phyloP scores from a whole-genome alignment of 2,797 vertebrate species.

The Phalanger gymnotis region DNA sequence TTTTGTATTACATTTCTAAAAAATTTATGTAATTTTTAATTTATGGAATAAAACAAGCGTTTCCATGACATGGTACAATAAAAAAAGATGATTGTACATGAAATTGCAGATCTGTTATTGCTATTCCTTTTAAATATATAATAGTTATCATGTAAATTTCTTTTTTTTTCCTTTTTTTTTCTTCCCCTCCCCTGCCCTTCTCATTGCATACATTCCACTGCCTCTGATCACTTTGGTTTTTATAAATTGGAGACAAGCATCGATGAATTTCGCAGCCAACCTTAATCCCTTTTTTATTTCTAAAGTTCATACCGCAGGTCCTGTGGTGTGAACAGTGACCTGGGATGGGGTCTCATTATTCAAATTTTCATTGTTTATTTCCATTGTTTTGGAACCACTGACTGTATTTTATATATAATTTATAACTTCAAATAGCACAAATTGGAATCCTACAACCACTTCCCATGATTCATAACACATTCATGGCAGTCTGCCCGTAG shows the following conservation, averaged over 20 bases:
- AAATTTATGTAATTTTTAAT: not conserved
- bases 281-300: not conserved
- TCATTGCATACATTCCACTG: not conserved
- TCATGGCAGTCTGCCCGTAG: not conserved
- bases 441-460: not conserved
- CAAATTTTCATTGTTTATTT: not conserved
- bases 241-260: not conserved
- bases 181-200: not conserved
- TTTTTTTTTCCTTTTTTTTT: not conserved
- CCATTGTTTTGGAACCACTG: not conserved
- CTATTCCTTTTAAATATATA: not conserved
- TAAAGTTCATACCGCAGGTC: not conserved
- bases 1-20: not conserved
- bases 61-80: not conserved
- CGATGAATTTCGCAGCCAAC: not conserved
- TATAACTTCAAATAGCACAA: not conserved
- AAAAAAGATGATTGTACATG: not conserved
- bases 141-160: not conserved
- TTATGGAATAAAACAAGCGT: not conserved
- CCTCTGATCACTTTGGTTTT: not conserved
- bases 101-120: not conserved
- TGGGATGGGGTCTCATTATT: not conserved
- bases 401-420: not conserved
- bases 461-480: not conserved
- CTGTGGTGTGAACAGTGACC: not conserved